Conservation (phyloP, 2,888 invertebrate species). For the Drosophila limbata region DNA sequence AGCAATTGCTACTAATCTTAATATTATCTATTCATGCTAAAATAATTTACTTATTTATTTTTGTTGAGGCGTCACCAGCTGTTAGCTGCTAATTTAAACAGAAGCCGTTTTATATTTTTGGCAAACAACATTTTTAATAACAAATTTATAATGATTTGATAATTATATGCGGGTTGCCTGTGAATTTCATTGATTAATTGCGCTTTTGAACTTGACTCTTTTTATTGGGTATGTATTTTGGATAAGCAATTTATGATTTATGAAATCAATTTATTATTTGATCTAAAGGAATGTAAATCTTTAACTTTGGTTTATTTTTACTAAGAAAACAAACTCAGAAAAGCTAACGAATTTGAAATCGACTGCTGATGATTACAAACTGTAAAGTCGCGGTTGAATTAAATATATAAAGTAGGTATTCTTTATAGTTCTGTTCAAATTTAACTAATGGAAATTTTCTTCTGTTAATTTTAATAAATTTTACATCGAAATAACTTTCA, state of each 20-base stretch:
- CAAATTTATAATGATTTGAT: slow-evolving; percentile 21
- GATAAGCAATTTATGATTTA: slow-evolving; percentile 49
- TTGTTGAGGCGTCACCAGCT: not conserved
- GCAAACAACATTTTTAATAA: slow-evolving; percentile 6
- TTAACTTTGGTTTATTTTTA: not conserved
- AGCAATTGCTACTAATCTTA: not conserved
- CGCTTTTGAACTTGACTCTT: slow-evolving; percentile 64
- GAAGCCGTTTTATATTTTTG: slow-evolving; percentile 32
- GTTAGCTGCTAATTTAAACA: slow-evolving; percentile 14
- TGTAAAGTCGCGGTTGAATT: too few species aligned
- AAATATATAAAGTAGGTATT: too few species aligned
- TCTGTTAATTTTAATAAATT: too few species aligned
- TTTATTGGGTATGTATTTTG: slow-evolving; percentile 1
- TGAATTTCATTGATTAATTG: slow-evolving; percentile 59
- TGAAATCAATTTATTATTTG: slow-evolving; percentile 25
- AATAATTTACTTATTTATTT: slow-evolving; percentile 12
- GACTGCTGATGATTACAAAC: too few species aligned
- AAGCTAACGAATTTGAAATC: not conserved
- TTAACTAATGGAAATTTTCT: too few species aligned
- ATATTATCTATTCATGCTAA: not conserved
- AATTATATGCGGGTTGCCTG: slow-evolving; percentile 29
- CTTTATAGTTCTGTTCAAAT: not conserved
- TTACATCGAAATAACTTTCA: too few species aligned
- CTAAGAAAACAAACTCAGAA: not conserved
- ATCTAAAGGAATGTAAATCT: slow-evolving; percentile 21